Base-by-base conservation (phyloP, 2,797 vertebrate species). In the Channa striata region DNA sequence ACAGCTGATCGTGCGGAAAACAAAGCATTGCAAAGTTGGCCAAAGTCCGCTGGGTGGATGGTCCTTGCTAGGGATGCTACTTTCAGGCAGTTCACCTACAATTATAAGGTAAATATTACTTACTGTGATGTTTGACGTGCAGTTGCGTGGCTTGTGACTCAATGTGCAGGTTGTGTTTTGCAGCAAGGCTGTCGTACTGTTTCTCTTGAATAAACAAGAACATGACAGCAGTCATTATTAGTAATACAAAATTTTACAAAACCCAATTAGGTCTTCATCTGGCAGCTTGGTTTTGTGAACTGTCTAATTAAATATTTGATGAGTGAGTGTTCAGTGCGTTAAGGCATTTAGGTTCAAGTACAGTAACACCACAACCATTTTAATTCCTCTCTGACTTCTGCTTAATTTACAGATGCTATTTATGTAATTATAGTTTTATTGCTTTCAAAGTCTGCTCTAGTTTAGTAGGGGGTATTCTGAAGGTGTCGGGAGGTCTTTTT, bases 151-250 rank as follows among this genome's bases (percentile, higher is more conserved):
- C 3, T 23, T 73, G 8, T n/a, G 6, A 40, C 4, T 71, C 49
- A 8, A 4, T 17, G 0, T 0, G 56, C 91, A 92, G 54, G 61
- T 5, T 17, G 9, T 0, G 59, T 78, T 88, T 51, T 66, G 53
- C 68, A 86, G 48, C 40, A 1, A 21, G 6, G 0, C 23, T 36
- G 17, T 2, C 3, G 87, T 62, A 1, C 0, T 37, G 25, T 6
- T 14, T 25, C 3, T 70, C 90, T 90, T 70, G 5, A 79, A 80
- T 56, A 16, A 66, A 83, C 39, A 9, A 76, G 36, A 81, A 52
- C 13, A 77, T 16, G 7, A 57, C 23, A 59, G 10, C 7, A 11
- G 23, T 50, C 14, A 46, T 20, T n/a, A 21, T 66, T 11, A 74
- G n/a, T 39, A 34, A 58, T 5, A 50, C 11, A 44, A 13, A 8